Conservation (phyloP, 2,888 invertebrate species). For the Calliscelio sp. region DNA sequence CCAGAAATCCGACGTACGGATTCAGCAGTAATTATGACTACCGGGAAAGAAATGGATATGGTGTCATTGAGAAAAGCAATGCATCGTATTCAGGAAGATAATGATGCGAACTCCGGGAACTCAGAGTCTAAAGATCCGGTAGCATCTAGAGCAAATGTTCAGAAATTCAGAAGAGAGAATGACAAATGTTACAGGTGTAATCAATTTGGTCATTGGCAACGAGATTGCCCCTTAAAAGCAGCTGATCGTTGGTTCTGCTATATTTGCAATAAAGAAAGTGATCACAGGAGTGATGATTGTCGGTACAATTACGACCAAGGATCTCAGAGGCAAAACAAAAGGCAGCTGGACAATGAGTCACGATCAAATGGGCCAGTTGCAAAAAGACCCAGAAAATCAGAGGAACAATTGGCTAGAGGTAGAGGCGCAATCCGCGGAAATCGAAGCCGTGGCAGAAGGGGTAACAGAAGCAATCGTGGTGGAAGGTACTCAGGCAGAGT, state of each 20-base stretch:
- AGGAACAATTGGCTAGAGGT: no score
- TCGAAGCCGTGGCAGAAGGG: no score
- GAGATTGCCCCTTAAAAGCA: constrained; percentile 34
- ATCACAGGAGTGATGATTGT: constrained; percentile 50
- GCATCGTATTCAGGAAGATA: constrained; percentile 57
- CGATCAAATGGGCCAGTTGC: not conserved
- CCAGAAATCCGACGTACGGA: constrained; percentile 62
- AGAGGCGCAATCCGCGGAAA: not conserved
- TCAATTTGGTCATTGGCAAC: constrained; percentile 49
- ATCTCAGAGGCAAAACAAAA: no score
- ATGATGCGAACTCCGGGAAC: constrained; percentile 37
- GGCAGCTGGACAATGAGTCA: not conserved
- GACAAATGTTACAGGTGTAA: constrained; percentile 66
- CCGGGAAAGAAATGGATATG: constrained; percentile 67
- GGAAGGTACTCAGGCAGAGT: no score
- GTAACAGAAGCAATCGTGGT: no score
- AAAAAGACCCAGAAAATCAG: no score
- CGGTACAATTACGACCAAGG: no score
- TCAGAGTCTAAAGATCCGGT: constrained; percentile 6
- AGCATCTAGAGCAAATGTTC: not conserved
- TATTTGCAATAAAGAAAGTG: constrained; percentile 30
- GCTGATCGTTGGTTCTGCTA: constrained; percentile 57
- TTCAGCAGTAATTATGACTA: constrained; percentile 58
- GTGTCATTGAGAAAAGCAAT: constrained; percentile 55
- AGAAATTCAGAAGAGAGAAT: not conserved